Percentiles rank a stretch among this genome's conserved stretches.
These are phyloP conservation scores for Diorhabda elongata DNA, from an alignment of 1,140 invertebrate species.

Conservation along the genomic window DNA sequence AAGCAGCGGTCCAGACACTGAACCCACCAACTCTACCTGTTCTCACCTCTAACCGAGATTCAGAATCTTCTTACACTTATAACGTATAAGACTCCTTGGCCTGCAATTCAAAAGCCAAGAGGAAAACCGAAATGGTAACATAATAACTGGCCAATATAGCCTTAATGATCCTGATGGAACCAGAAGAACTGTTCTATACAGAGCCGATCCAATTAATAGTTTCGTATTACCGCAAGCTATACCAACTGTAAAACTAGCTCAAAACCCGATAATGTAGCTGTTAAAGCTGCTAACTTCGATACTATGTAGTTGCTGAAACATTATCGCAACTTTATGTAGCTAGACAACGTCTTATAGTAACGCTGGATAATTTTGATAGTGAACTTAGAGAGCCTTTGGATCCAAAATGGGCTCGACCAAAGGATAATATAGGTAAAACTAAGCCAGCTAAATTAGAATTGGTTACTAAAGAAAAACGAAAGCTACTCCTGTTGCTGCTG, in stretches of 20 bases:
- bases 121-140: constrained; percentile 56
- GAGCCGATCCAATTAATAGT: constrained; percentile 54
- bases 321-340: constrained; percentile 10
- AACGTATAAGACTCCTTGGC: constrained; percentile 55
- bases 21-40: background rate
- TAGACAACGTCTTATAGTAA: background rate
- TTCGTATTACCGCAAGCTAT: constrained; percentile 55
- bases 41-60: constrained; percentile 28
- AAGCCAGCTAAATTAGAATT: background rate
- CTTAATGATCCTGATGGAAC: constrained; percentile 61
- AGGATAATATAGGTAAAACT: constrained; percentile 17
- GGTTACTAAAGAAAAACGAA: background rate
- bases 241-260: constrained; percentile 56
- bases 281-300: constrained; percentile 62
- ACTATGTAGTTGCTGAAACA: constrained; percentile 49
- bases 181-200: constrained; percentile 62
- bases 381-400: background rate
- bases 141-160: constrained; percentile 62
- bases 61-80: constrained; percentile 55
- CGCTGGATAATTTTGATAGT: background rate
- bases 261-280: constrained; percentile 60
- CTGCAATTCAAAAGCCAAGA: constrained; percentile 56
- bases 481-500: constrained; percentile 2
- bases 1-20: constrained; percentile 1
- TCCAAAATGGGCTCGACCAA: background rate